Evolutionary conservation across 2,797 vertebrate species (phyloP).

Genomic region (Poeciliopsis presidionis): DNA sequence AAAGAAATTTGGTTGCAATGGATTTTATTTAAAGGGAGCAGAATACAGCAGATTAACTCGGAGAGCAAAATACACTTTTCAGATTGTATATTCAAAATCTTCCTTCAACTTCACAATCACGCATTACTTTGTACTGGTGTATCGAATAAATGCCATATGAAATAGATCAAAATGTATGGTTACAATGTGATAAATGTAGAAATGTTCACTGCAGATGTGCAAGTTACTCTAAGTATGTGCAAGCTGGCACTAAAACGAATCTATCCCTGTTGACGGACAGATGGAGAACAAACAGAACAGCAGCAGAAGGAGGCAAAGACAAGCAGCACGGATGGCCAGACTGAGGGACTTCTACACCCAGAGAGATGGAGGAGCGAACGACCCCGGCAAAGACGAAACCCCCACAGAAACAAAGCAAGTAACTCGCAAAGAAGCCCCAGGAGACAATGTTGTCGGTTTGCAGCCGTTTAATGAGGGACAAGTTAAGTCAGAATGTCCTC

Average conservation of each 20-base stretch:
- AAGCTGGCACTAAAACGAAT: conserved; percentile 29
- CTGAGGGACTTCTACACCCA: conserved; percentile 68
- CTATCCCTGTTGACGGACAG: conserved; percentile 64
- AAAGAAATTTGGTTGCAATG: neutral
- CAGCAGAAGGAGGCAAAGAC: conserved; percentile 63
- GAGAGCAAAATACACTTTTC: neutral
- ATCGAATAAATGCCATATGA: neutral
- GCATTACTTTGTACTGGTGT: neutral
- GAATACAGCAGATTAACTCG: neutral
- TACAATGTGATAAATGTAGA: neutral
- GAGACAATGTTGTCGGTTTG: conserved; percentile 5
- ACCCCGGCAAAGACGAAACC: conserved; percentile 27
- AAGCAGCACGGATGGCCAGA: conserved; percentile 64
- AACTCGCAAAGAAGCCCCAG: conserved; percentile 26
- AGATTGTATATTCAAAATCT: neutral
- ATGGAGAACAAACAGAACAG: conserved; percentile 59
- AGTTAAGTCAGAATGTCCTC: conserved; percentile 11
- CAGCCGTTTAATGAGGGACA: conserved; percentile 20
- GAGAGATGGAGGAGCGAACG: conserved; percentile 26
- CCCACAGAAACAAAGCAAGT: conserved; percentile 31
- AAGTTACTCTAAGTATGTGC: neutral
- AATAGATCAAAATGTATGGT: too few relatives aligned
- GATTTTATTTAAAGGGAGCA: neutral
- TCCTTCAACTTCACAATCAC: neutral
- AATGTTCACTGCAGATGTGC: neutral